phyloP scores from a whole-genome alignment of 2,113 vertebrate genomes.

The Bos javanicus region DNA sequence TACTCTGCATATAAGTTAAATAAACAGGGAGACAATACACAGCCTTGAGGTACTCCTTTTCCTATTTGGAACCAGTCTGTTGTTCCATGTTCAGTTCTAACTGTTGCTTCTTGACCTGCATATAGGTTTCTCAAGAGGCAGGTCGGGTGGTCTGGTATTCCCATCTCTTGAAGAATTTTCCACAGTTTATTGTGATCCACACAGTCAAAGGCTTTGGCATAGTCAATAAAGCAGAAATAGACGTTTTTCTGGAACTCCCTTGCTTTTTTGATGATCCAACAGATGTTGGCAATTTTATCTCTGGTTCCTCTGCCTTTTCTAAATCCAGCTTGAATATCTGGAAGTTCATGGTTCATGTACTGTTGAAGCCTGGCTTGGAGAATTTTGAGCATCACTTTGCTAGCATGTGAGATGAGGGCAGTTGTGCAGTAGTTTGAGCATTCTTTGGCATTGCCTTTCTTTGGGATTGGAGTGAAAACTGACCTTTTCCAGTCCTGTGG shows the following conservation, averaged over 20 bases:
- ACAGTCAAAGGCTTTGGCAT: not conserved
- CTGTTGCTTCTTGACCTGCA: not conserved
- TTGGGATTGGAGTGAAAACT: not conserved
- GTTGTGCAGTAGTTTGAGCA: not conserved
- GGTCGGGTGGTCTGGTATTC: not conserved
- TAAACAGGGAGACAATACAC: not conserved
- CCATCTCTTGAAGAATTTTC: not conserved
- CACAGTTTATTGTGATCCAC: not conserved
- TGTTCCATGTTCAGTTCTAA: not conserved
- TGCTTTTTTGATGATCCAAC: rapidly evolving
- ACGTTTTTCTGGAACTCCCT: not conserved
- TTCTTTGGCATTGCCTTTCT: not conserved
- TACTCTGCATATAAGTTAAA: not conserved
- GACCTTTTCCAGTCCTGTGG: not conserved
- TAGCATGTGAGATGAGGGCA: not conserved
- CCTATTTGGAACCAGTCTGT: not conserved
- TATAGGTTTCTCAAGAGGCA: not conserved
- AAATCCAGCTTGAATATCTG: not conserved
- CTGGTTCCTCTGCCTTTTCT: not conserved
- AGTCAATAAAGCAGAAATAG: not conserved
- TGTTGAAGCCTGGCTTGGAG: not conserved
- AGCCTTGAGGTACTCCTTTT: rapidly evolving
- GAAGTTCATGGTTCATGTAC: rapidly evolving
- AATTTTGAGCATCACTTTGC: not conserved
- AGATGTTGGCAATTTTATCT: not conserved